Evolutionary conservation across 92 coral and sea anemone genomes (phyloP), one percentile per base, ranked within the genome.

Genomic region (Actinostola sp.): DNA sequence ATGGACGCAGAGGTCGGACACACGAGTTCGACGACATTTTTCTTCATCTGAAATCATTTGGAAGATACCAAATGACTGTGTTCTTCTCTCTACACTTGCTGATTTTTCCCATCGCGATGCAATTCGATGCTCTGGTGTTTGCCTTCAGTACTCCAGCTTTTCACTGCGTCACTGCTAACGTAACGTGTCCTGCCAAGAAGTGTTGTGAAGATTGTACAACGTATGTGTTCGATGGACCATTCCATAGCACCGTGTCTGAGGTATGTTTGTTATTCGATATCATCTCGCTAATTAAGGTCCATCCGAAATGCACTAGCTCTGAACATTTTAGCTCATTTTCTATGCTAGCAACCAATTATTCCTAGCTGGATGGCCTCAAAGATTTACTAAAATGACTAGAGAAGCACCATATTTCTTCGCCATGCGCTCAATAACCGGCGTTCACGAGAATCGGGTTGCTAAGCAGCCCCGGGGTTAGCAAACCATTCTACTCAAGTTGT

Each of bases 1-100:
- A 39, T 7, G 8, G 7, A 39, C 19, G 15, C 53, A 46, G 19
- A 13, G 63, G 28, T 21, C 29, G 20, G 29, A 31, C 17, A 27
- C 32, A 25, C 30, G 88, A 70, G 69, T 83, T 83, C 41, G 88
- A 83, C 61, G 88, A 77, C 45, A 66, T 83, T 17, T 83, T 83
- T 28, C 30, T 55, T 19, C 73, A 61, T 30, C 45, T 83, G 12
- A 57, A 73, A 28, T 77, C 88, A 8, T 83, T 83, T 75, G 83
- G 88, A 10, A 55, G 54, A 49, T 76, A 70, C 48, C 88, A 83
- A 60, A 33, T 48, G 15, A 68, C 70, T 24, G 62, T 83, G 16
- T 83, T 76, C 48, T 69, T 76, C 21, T 46, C 71, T 0, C 55
- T 66, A 2, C 51, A 61, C 24, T 27, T 83, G 51, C 11, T 81